Evolutionary conservation across 2,113 vertebrate species (phyloP).

Genomic region (Xenopus borealis): DNA sequence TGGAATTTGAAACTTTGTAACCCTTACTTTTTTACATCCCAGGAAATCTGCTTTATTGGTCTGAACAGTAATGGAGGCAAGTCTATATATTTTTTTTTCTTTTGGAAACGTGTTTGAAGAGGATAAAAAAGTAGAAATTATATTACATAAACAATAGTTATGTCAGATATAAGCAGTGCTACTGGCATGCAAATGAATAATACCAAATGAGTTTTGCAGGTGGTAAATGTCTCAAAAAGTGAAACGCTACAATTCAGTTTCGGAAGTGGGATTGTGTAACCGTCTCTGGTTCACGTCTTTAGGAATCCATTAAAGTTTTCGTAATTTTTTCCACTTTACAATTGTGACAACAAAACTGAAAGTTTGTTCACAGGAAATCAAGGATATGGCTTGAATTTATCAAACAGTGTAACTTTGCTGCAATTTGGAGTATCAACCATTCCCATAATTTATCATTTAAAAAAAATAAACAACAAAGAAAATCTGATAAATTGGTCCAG

Average conservation of each 20-base stretch:
- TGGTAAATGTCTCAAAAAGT: not conserved
- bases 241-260: not conserved
- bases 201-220: not conserved
- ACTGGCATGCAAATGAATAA: not conserved
- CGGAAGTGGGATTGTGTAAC: constrained; percentile 10
- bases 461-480: not conserved
- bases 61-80: not conserved
- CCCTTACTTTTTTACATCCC: constrained; percentile 11
- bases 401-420: not conserved
- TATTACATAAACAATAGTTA: not conserved
- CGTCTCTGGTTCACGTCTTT: constrained; percentile 10
- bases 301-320: not conserved
- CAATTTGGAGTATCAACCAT: not conserved
- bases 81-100: constrained; percentile 5
- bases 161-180: not conserved
- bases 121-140: too few species aligned
- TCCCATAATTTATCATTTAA: not conserved
- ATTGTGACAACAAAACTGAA: not conserved
- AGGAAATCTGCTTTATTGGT: constrained; percentile 25
- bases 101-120: too few species aligned
- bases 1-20: constrained; percentile 41
- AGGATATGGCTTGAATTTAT: not conserved
- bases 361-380: not conserved
- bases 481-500: not conserved
- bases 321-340: not conserved